Conservation (phyloP, 2,888 invertebrate genomes). For the Napeogenes sylphis region DNA sequence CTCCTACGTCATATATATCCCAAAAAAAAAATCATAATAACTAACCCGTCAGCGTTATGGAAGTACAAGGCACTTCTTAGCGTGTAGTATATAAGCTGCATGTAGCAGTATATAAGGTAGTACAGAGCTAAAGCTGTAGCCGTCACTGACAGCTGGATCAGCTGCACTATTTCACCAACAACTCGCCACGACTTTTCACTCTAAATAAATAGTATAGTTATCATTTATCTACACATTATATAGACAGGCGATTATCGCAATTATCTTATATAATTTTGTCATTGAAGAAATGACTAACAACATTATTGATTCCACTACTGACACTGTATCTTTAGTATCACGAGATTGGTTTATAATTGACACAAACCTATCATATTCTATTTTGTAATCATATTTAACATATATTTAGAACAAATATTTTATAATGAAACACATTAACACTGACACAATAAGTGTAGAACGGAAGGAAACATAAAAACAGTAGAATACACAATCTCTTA, state of each 20-base stretch:
- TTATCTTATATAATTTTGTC: too few relatives aligned
- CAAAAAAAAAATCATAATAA: neutral
- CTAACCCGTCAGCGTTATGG: constrained; percentile 66
- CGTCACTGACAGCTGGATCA: constrained; percentile 59
- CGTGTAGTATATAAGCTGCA: constrained; percentile 64
- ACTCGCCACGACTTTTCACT: constrained; percentile 39
- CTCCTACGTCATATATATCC: too few relatives aligned
- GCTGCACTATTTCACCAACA: constrained; percentile 46
- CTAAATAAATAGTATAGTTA: constrained; percentile 5
- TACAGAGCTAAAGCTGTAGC: constrained; percentile 62
- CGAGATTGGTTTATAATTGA: too few relatives aligned
- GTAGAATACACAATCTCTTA: constrained; percentile 20
- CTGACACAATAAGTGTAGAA: constrained; percentile 2
- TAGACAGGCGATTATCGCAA: too few relatives aligned
- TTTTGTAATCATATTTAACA: too few relatives aligned
- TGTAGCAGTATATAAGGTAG: constrained; percentile 67
- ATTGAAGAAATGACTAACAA: too few relatives aligned
- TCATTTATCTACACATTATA: too few relatives aligned
- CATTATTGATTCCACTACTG: too few relatives aligned
- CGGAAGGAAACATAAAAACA: constrained; percentile 21
- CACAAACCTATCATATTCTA: too few relatives aligned
- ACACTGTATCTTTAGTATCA: too few relatives aligned
- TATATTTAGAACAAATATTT: too few relatives aligned
- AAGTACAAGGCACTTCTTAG: constrained; percentile 61
- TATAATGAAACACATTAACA: neutral